Evolutionary conservation across 1,140 invertebrate species (phyloP).

Genomic region (Adoxophyes honmai): DNA sequence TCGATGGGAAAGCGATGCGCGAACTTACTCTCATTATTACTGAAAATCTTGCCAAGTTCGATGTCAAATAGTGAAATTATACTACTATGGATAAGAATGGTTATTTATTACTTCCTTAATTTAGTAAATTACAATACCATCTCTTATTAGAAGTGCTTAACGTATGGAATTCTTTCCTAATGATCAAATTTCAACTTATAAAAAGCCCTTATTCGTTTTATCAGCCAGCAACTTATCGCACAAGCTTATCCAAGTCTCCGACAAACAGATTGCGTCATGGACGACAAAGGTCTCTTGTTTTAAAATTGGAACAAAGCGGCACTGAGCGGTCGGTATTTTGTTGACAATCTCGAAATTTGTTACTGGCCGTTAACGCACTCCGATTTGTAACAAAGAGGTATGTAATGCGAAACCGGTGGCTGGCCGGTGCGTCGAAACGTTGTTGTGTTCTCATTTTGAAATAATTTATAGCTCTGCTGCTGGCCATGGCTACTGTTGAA

Average conservation of each 20-base stretch:
- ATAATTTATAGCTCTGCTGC: background rate
- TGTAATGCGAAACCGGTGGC: conserved; percentile 5
- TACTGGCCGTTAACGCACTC: background rate
- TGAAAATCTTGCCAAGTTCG: too few species aligned
- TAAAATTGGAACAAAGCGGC: conserved; percentile 10
- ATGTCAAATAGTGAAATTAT: too few species aligned
- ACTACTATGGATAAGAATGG: too few species aligned
- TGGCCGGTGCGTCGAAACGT: background rate
- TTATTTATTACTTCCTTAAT: too few species aligned
- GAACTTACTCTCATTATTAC: too few species aligned
- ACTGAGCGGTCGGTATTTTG: conserved; percentile 7
- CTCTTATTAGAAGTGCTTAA: too few species aligned
- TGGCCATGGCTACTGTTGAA: background rate
- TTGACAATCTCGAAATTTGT: conserved; percentile 11
- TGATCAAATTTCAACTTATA: background rate
- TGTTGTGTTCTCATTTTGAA: conserved; percentile 7
- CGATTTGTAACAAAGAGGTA: conserved; percentile 2
- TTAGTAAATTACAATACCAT: too few species aligned
- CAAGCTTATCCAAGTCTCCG: background rate
- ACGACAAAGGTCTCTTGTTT: conserved; percentile 3
- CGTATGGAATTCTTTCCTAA: background rate
- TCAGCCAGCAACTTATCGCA: background rate
- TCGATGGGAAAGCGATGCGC: too few species aligned
- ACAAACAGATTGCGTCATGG: background rate
- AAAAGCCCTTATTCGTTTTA: background rate